These are phyloP conservation scores for Phacellophora camtschatica DNA, from an alignment of 30 jellyfish, hydroid and myxozoan species.

Conservation along the genomic window DNA sequence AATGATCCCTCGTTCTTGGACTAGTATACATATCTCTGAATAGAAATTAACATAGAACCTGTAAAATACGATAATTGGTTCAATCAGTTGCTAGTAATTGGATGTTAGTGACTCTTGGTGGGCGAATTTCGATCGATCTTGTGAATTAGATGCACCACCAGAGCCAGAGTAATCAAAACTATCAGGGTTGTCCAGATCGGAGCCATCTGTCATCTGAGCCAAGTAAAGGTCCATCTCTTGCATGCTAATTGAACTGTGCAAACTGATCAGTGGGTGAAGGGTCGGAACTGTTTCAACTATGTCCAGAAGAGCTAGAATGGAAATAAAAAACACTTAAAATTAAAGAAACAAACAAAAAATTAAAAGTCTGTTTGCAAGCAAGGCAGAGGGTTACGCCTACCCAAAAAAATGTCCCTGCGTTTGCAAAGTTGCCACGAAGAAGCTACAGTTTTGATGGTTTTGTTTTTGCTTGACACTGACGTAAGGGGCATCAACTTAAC, in stretches of 20 bases:
- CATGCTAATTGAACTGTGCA: conserved; percentile 78
- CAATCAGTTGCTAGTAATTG: neutral
- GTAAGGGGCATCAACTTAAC: no score
- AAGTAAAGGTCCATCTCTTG: conserved; percentile 63
- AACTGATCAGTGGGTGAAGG: conserved; percentile 88
- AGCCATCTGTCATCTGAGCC: conserved; percentile 35
- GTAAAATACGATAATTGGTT: no score
- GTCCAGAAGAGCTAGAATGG: conserved; percentile 67
- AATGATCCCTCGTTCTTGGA: no score
- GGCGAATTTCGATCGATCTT: neutral
- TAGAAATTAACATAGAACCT: no score
- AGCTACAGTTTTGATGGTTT: no score
- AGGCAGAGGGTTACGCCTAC: neutral
- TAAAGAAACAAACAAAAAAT: neutral
- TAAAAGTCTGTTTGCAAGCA: neutral
- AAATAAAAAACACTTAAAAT: neutral
- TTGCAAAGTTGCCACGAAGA: no score
- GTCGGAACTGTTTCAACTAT: conserved; percentile 88
- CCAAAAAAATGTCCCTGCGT: neutral
- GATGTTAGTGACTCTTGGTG: conserved; percentile 36
- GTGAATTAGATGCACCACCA: neutral
- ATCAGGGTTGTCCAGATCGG: neutral
- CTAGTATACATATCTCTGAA: no score
- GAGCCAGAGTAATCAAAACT: neutral
- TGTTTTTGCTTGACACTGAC: no score